Evolutionary conservation across 2,797 vertebrate genomes (phyloP).

Genomic region (Dendrocincla tyrannina): DNA sequence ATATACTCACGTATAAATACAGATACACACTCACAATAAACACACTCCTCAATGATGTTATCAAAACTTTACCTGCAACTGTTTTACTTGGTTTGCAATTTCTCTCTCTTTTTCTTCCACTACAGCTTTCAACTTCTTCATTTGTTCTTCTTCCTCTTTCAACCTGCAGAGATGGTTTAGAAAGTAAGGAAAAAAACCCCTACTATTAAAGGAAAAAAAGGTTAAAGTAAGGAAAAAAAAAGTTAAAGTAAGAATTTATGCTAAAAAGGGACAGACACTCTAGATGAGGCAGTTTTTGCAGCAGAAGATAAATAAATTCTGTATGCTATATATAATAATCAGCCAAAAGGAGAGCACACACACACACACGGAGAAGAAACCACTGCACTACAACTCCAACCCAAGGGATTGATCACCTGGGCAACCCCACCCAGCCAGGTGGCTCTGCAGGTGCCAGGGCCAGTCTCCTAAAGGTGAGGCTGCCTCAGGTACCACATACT

Average conservation of each 20-base stretch:
- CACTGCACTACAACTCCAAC: not conserved
- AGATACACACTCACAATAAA: not conserved
- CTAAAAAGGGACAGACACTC: not conserved
- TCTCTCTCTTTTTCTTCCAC: constrained; percentile 79
- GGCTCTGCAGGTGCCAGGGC: not conserved
- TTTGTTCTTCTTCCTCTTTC: constrained; percentile 82
- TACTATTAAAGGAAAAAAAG: not conserved
- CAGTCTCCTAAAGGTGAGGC: not conserved
- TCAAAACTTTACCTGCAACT: constrained; percentile 75
- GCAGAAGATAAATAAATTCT: not conserved
- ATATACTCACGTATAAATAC: accelerated
- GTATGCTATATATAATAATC: not conserved
- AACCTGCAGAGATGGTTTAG: constrained; percentile 75
- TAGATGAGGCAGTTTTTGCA: not conserved
- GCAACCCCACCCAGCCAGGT: not conserved
- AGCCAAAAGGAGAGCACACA: not conserved
- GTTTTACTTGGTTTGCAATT: constrained; percentile 78
- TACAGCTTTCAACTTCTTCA: constrained; percentile 80
- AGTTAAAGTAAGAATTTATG: not conserved
- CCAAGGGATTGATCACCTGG: not conserved
- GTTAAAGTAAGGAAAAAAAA: not conserved
- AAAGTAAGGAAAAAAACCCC: not conserved
- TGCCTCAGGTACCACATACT: not conserved
- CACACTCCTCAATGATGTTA: not conserved
- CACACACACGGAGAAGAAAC: not conserved